A percentile compares a stretch with the other conserved stretches of the same genome.
phyloP scores from a whole-genome alignment of 1,140 invertebrate species.

The Pollicipes pollicipes region DNA sequence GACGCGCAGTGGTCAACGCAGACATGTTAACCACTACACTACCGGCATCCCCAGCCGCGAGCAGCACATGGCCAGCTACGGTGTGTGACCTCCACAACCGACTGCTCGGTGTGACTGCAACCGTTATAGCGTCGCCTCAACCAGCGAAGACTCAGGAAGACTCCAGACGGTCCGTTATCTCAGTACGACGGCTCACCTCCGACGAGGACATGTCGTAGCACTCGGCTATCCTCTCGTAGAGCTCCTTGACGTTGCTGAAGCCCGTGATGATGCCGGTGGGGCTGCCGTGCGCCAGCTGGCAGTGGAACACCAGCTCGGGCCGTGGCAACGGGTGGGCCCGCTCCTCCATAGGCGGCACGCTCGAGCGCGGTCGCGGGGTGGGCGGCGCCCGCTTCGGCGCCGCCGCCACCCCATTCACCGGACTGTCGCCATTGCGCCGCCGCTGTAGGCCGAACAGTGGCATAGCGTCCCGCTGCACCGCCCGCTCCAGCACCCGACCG shows the following conservation, averaged over 20 bases:
- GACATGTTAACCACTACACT: too few species aligned
- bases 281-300: conserved; percentile 90
- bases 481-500: background rate
- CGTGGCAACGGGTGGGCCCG: conserved; percentile 17
- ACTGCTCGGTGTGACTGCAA: too few species aligned
- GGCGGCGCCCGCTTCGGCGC: too few species aligned
- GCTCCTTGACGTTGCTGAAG: conserved; percentile 83
- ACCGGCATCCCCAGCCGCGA: too few species aligned
- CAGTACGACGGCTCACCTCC: conserved; percentile 51
- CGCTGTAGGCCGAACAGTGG: background rate
- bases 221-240: conserved; percentile 89
- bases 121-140: too few species aligned
- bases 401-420: background rate
- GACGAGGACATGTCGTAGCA: conserved; percentile 72
- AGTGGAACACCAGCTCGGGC: conserved; percentile 79
- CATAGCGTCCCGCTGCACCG: background rate
- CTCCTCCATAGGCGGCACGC: too few species aligned
- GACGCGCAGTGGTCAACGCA: too few species aligned
- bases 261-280: conserved; percentile 84
- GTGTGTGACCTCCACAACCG: too few species aligned
- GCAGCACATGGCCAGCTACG: too few species aligned
- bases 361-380: too few species aligned
- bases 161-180: too few species aligned
- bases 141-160: too few species aligned
- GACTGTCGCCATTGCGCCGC: background rate